phyloP scores from a whole-genome alignment of 1,140 invertebrate species.

The Zaprionus lachaisei region DNA sequence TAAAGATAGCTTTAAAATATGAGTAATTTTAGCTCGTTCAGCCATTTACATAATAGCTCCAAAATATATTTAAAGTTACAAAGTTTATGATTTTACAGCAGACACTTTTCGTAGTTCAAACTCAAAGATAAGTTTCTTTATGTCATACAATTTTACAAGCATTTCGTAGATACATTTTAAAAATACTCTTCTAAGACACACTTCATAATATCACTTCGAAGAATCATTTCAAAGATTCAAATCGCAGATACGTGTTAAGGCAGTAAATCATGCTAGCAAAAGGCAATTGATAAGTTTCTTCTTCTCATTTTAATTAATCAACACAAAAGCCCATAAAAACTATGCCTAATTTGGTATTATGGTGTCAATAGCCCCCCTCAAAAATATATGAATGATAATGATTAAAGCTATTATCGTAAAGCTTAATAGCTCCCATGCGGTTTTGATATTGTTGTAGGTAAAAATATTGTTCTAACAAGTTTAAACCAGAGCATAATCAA shows the following conservation, averaged over 20 bases:
- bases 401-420: neutral
- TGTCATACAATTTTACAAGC: too few species aligned
- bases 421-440: neutral
- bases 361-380: slow-evolving; percentile 1
- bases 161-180: neutral
- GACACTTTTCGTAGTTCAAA: too few species aligned
- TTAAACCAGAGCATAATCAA: slow-evolving; percentile 1
- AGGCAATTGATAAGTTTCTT: neutral
- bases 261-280: neutral
- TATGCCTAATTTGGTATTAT: slow-evolving; percentile 2
- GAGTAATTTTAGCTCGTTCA: too few species aligned
- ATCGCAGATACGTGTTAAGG: too few species aligned
- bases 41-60: neutral
- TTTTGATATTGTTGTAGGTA: neutral
- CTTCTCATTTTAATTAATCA: neutral
- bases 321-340: neutral
- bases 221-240: neutral
- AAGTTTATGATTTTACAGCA: neutral
- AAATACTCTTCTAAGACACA: neutral
- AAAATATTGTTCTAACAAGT: neutral
- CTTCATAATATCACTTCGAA: neutral
- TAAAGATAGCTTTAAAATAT: neutral
- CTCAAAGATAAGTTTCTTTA: too few species aligned
- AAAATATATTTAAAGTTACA: neutral
- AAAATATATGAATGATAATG: neutral